phyloP scores from a whole-genome alignment of 1,140 invertebrate species.

The Trinorchestia longiramus region DNA sequence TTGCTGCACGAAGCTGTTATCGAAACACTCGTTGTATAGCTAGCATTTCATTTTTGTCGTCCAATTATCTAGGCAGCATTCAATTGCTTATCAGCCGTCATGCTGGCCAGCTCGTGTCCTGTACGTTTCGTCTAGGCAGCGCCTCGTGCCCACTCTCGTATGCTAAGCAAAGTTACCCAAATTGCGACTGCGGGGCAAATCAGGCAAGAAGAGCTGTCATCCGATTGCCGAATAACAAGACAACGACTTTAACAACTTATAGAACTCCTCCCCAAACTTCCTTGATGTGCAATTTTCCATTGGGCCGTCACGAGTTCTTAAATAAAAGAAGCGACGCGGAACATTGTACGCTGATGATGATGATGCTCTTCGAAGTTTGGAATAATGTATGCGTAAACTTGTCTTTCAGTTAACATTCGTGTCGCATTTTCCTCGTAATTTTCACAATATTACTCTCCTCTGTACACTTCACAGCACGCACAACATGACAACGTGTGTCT shows the following conservation, averaged over 20 bases:
- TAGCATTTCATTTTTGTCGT: not conserved
- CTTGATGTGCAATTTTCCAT: not conserved
- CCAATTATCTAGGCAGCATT: not conserved
- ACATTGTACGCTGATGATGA: not conserved
- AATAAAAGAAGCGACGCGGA: not conserved
- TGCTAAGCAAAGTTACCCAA: not conserved
- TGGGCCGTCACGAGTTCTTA: not conserved
- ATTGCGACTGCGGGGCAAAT: conserved; percentile 13
- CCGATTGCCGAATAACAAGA: conserved; percentile 30
- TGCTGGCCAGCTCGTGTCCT: not conserved
- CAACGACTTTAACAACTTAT: conserved; percentile 37
- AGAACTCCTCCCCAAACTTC: conserved; percentile 10
- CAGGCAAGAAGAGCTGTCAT: conserved; percentile 33
- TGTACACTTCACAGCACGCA: not conserved
- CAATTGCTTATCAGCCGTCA: not conserved
- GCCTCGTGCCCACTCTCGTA: not conserved
- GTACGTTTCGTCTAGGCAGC: not conserved
- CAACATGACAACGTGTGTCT: not conserved
- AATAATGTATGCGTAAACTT: not conserved
- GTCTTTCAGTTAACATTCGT: not conserved
- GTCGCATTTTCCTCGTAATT: not conserved
- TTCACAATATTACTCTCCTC: not conserved
- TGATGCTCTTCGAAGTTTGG: not conserved
- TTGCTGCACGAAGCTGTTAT: not conserved
- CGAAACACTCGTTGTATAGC: not conserved